Percentiles rank a stretch among this genome's conserved stretches.
Conservation (phyloP, 2,113 vertebrate species). For the Lepisosteus oculatus region DNA sequence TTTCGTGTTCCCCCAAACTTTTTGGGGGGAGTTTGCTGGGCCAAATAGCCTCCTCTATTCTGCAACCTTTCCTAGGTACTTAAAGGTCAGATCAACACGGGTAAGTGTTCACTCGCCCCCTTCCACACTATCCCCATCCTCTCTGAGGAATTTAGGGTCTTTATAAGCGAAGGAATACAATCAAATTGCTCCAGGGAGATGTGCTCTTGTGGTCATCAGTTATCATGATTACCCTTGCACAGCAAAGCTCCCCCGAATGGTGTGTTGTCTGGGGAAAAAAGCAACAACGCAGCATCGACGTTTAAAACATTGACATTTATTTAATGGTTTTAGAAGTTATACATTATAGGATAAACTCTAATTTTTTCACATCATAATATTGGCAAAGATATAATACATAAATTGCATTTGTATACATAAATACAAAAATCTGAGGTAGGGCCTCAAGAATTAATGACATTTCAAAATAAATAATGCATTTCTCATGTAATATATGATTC, state of each 20-base stretch:
- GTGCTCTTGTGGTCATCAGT: slow-evolving; percentile 54
- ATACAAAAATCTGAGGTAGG: slow-evolving; percentile 99
- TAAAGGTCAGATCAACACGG: too few species aligned
- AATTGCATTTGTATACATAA: slow-evolving; percentile 98
- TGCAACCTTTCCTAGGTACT: too few species aligned
- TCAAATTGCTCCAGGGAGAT: slow-evolving; percentile 35
- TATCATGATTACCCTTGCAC: slow-evolving; percentile 44
- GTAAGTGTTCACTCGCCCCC: slow-evolving; percentile 1
- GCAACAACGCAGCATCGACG: slow-evolving; percentile 19
- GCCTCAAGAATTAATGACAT: slow-evolving; percentile 93
- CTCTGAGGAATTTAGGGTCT: slow-evolving; percentile 13
- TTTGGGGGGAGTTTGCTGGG: too few species aligned
- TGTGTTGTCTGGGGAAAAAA: slow-evolving; percentile 42
- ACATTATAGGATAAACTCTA: slow-evolving; percentile 85
- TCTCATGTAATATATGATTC: slow-evolving; percentile 77
- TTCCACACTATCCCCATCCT: slow-evolving; percentile 2
- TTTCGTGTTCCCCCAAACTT: too few species aligned
- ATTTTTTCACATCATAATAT: slow-evolving; percentile 88
- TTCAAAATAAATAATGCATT: slow-evolving; percentile 83
- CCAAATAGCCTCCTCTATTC: too few species aligned
- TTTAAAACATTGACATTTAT: slow-evolving; percentile 96
- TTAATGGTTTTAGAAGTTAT: slow-evolving; percentile 81
- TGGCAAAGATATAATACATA: slow-evolving; percentile 97
- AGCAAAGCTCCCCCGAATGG: slow-evolving; percentile 21
- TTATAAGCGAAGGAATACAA: slow-evolving; percentile 25